Conservation (phyloP, 2,113 vertebrate genomes). For the Rattus norvegicus region DNA sequence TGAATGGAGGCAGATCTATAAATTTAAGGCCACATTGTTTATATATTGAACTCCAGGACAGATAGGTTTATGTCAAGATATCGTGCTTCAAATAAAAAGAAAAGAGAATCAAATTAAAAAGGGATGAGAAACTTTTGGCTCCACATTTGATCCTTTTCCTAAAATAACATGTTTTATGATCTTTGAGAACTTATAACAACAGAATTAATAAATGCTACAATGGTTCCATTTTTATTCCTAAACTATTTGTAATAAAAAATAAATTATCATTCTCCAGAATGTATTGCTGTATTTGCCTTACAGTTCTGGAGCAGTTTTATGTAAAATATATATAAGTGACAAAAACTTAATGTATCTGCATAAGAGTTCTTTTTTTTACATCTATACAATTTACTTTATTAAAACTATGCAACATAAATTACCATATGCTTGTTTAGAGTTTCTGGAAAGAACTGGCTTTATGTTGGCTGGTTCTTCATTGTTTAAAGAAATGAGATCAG, state of each 20-base stretch:
- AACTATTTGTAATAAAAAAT: not conserved
- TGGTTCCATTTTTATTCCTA: not conserved
- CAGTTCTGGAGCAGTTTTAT: not conserved
- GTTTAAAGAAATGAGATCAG: not conserved
- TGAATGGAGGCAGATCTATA: not conserved
- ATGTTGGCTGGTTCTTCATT: not conserved
- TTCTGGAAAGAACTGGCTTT: slow-evolving; percentile 29
- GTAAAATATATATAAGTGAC: not conserved
- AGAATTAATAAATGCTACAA: not conserved
- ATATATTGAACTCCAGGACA: not conserved
- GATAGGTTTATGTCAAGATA: not conserved
- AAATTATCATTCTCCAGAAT: not conserved
- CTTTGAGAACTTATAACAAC: not conserved
- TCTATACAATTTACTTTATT: not conserved
- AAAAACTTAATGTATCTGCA: not conserved
- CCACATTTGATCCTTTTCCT: not conserved
- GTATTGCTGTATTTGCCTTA: not conserved
- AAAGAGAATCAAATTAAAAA: not conserved
- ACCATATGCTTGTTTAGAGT: not conserved
- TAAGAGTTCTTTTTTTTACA: too few relatives aligned
- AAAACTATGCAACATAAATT: slow-evolving; percentile 7
- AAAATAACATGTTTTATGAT: not conserved
- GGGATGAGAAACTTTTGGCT: fast-evolving
- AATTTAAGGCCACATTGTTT: not conserved
- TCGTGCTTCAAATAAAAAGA: not conserved